A percentile compares a stretch with the other conserved stretches of the same genome.
Evolutionary conservation across 2,797 vertebrate species (phyloP).

Genomic region (Thalassophryne amazonica): DNA sequence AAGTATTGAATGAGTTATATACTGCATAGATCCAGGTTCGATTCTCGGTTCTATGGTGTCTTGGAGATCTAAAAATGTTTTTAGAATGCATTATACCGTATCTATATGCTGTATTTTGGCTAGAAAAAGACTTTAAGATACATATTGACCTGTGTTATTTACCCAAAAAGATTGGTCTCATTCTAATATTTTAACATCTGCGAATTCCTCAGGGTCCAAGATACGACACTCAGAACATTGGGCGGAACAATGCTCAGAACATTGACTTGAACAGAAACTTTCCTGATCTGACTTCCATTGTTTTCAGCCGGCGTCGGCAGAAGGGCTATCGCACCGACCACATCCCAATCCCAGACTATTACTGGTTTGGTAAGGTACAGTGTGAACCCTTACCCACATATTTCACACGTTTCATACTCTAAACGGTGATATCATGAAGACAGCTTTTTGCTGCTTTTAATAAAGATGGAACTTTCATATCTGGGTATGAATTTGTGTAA

Average conservation of each 20-base stretch:
- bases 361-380: conserved; percentile 97
- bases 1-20: too few relatives aligned
- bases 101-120: too few relatives aligned
- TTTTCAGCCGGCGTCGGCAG: conserved; percentile 78
- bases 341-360: conserved; percentile 89
- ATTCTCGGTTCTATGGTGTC: too few relatives aligned
- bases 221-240: conserved; percentile 78
- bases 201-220: conserved; percentile 69
- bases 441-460: background rate
- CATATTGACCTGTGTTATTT: too few relatives aligned
- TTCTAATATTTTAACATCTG: too few relatives aligned
- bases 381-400: conserved; percentile 34
- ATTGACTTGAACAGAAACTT: conserved; percentile 95
- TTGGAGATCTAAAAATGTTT: too few relatives aligned
- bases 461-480: background rate
- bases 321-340: conserved; percentile 81
- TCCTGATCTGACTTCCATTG: conserved; percentile 88
- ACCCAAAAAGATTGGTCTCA: too few relatives aligned
- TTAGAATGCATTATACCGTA: too few relatives aligned
- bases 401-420: background rate
- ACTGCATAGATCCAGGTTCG: too few relatives aligned
- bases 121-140: too few relatives aligned
- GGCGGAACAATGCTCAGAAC: conserved; percentile 89
- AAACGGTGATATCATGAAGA: background rate
- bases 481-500: conserved; percentile 3